phyloP scores from a whole-genome alignment of 2,888 invertebrate species.

The Tiliacea aurago region DNA sequence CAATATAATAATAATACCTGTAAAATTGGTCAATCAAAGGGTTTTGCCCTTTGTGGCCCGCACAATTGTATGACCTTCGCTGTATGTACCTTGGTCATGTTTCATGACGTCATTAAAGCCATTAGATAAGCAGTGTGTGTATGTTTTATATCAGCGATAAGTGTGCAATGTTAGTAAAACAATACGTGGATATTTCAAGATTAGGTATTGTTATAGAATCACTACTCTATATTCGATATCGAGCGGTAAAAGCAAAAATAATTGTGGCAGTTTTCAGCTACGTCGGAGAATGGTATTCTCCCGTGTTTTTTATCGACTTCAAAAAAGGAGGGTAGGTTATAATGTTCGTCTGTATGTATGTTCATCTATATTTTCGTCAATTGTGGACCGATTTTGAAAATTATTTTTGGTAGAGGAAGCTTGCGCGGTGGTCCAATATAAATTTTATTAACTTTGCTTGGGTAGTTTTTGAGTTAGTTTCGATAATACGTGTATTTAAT shows the following conservation, averaged over 20 bases:
- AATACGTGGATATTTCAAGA: conserved; percentile 49
- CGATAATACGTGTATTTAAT: too few relatives aligned
- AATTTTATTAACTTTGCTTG: too few relatives aligned
- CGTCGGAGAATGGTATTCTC: not conserved
- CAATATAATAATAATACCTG: conserved; percentile 40
- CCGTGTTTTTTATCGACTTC: not conserved
- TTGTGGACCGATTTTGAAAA: too few relatives aligned
- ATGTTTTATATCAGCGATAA: conserved; percentile 52
- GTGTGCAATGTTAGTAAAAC: conserved; percentile 34
- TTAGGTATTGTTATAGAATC: conserved; percentile 32
- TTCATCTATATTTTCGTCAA: too few relatives aligned
- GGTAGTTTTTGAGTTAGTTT: too few relatives aligned
- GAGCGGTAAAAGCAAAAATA: not conserved
- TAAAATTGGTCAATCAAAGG: too few relatives aligned
- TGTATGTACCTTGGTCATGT: conserved; percentile 41
- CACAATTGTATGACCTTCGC: conserved; percentile 60
- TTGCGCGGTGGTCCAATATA: too few relatives aligned
- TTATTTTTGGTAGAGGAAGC: too few relatives aligned
- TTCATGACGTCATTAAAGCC: conserved; percentile 50
- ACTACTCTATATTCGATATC: conserved; percentile 15
- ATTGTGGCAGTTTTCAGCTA: not conserved
- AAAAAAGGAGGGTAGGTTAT: too few relatives aligned
- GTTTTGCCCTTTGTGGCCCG: conserved; percentile 46
- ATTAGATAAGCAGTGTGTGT: conserved; percentile 49
- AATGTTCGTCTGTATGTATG: too few relatives aligned